Evolutionary conservation across 1,140 invertebrate species (phyloP), one percentile per base, ranked within the genome.

Genomic region (Mya arenaria): DNA sequence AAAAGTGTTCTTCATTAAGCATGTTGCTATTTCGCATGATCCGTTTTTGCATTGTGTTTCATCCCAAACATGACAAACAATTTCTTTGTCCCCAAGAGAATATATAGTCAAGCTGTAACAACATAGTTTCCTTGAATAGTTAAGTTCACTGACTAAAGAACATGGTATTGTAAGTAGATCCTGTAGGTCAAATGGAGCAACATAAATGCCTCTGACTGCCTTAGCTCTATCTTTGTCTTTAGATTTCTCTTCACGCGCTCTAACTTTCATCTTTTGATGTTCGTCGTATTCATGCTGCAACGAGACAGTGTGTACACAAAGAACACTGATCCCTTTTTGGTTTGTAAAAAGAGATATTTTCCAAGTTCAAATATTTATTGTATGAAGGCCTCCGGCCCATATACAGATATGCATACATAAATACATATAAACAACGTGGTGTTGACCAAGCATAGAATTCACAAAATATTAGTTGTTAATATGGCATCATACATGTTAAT

Each of bases 11-110:
- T n/a, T n/a, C 37, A 72, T 23, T 17, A 83, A 52, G 69, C 81
- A 79, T 48, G 84, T 85, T 19, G 36, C 82, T 68, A 84, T 85
- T 75, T 85, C 69, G 52, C 63, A 74, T 25, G 82, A 55, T n/a
- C 74, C 74, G 41, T 71, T 62, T 25, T 62, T 66, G 19, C 63
- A 82, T 28, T 84, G 65, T 39, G 74, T 77, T 37, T 85, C 77
- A 48, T 68, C 48, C 74, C 81, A 84, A 10, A 83, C 17, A 77
- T 75, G 82, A 69, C 82, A 85, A 8, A 48, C 48, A 55, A 48
- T 82, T 44, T 68, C 37, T 62, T 71, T 75, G 56, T 71, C 65
- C 32, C 56, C 77, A 28, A 68, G 56, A 55, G 60, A 68, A 63
- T 85, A 80, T 52, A 85, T 62, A 13, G 73, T 66, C 15, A 85